phyloP scores from a whole-genome alignment of 1,140 invertebrate genomes.

The Camponotus pennsylvanicus region DNA sequence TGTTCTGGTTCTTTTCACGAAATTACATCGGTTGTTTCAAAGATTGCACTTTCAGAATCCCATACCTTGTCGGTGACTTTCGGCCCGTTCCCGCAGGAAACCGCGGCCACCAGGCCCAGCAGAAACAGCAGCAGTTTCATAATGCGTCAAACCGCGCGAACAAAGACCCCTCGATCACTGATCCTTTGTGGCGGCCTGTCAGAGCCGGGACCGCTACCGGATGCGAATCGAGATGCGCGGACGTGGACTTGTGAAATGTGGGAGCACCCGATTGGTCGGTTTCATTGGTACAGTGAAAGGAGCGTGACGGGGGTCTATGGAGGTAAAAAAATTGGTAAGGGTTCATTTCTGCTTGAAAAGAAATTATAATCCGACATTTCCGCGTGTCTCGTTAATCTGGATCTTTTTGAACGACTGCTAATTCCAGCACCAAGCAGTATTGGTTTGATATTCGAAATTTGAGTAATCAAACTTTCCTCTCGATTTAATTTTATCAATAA shows the following conservation, averaged over 20 bases:
- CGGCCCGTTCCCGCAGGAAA: constrained; percentile 85
- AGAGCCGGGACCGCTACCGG: constrained; percentile 20
- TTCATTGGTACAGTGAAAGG: not conserved
- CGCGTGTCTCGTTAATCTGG: not conserved
- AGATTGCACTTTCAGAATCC: not conserved
- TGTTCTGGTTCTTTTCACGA: not conserved
- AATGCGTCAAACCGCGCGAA: not conserved
- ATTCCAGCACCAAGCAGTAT: no score
- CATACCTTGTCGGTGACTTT: constrained; percentile 92
- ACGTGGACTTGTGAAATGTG: constrained; percentile 67
- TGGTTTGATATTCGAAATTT: no score
- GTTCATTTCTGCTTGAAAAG: not conserved
- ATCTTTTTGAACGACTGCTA: not conserved
- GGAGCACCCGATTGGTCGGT: constrained; percentile 59
- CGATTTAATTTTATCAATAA: not conserved
- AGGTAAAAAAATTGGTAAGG: not conserved
- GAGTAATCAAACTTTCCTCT: no score
- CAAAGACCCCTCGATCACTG: constrained; percentile 12
- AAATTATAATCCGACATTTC: not conserved
- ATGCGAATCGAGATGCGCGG: constrained; percentile 37
- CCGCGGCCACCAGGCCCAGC: constrained; percentile 63
- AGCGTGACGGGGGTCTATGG: not conserved
- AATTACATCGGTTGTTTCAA: not conserved
- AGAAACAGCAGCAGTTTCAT: constrained; percentile 71
- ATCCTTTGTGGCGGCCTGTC: constrained; percentile 5